phyloP scores from a whole-genome alignment of 1,140 invertebrate species.

The Pomacea maculata region DNA sequence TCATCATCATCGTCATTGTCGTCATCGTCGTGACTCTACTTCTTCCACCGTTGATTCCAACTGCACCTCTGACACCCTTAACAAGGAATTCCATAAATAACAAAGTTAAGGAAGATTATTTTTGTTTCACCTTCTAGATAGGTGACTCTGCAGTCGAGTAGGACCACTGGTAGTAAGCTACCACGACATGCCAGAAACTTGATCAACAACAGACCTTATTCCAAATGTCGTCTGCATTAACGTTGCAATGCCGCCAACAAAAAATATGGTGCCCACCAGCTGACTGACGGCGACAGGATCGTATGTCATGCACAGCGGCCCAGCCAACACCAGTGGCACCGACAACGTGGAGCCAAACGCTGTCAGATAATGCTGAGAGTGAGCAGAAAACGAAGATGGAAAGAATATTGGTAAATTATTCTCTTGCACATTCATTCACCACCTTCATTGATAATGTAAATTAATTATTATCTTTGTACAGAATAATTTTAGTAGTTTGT shows the following conservation, averaged over 20 bases:
- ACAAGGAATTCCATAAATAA: neutral
- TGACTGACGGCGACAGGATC: slow-evolving; percentile 64
- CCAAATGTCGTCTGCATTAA: slow-evolving; percentile 84
- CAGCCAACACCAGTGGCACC: slow-evolving; percentile 84
- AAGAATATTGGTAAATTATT: too few species aligned
- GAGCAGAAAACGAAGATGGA: too few species aligned
- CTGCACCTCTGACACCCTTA: neutral
- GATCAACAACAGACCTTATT: slow-evolving; percentile 71
- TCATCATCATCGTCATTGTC: slow-evolving; percentile 3
- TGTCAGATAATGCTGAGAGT: slow-evolving; percentile 81
- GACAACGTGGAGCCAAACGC: slow-evolving; percentile 88
- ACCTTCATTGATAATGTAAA: too few species aligned
- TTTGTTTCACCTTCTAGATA: neutral
- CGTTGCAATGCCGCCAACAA: slow-evolving; percentile 87
- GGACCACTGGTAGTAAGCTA: neutral
- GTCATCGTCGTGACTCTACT: neutral
- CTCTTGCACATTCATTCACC: too few species aligned
- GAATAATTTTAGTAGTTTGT: too few species aligned
- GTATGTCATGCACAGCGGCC: slow-evolving; percentile 85
- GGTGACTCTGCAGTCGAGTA: neutral
- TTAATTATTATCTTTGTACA: too few species aligned
- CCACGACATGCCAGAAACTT: neutral
- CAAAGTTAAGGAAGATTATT: too few species aligned
- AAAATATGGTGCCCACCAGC: slow-evolving; percentile 88
- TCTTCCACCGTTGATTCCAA: neutral